Conservation (phyloP, 1,140 invertebrate species). For the Penaeus chinensis region DNA sequence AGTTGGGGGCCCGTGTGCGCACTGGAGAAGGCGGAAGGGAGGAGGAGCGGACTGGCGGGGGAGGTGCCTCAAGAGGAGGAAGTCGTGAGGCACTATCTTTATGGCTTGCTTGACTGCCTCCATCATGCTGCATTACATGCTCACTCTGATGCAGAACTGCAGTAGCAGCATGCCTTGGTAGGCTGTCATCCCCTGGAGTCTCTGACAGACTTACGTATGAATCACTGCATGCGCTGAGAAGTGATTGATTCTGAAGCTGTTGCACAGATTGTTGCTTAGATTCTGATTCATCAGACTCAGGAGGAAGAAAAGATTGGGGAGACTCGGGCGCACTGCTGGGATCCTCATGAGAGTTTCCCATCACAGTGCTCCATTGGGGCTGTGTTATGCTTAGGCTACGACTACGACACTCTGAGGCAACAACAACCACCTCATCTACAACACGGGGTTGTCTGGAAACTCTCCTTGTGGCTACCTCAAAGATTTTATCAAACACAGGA, state of each 20-base stretch:
- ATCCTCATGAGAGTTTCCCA: neutral
- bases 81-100: neutral
- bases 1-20: constrained; percentile 4
- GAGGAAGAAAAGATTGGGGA: constrained; percentile 23
- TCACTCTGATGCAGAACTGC: no score
- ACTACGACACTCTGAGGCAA: constrained; percentile 35
- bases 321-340: constrained; percentile 15
- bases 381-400: neutral
- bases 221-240: constrained; percentile 30
- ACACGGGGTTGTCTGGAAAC: constrained; percentile 21
- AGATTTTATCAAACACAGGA: constrained; percentile 38
- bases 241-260: constrained; percentile 8
- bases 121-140: neutral
- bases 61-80: constrained; percentile 19
- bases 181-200: neutral
- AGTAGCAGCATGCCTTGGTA: neutral
- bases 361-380: no score
- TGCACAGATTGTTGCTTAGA: neutral
- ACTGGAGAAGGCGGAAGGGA: constrained; percentile 43
- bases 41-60: constrained; percentile 42
- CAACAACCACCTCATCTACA: constrained; percentile 20
- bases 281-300: neutral
- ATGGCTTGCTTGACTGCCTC: neutral
- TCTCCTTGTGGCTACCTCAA: constrained; percentile 25
- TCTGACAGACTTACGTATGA: constrained; percentile 4